Percentiles rank a stretch among this genome's conserved stretches.
Conservation (phyloP, 2,797 vertebrate genomes). For the Thalassophryne amazonica region DNA sequence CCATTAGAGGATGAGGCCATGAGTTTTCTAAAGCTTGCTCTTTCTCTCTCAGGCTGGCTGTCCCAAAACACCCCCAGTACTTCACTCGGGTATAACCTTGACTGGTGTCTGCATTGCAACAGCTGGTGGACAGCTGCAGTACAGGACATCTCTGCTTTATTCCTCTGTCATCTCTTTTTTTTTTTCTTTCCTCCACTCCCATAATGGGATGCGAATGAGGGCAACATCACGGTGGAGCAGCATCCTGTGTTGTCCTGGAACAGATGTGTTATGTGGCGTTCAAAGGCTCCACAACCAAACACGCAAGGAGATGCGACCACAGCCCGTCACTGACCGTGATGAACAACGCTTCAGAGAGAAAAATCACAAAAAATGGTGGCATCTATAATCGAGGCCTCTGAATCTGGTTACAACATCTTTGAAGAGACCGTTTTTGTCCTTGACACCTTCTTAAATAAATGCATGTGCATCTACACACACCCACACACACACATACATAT, state of each 20-base stretch:
- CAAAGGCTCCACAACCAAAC: background rate
- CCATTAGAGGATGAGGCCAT: conserved; percentile 5
- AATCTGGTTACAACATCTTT: background rate
- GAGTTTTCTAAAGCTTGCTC: conserved; percentile 3
- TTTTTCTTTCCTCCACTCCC: conserved; percentile 5
- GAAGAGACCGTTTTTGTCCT: background rate
- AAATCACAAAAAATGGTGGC: conserved; percentile 1
- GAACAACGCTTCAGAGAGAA: background rate
- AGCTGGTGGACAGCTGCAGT: conserved; percentile 39
- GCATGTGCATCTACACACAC: conserved; percentile 7
- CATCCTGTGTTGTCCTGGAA: conserved; percentile 11
- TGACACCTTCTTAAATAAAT: conserved; percentile 8
- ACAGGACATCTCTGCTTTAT: conserved; percentile 46
- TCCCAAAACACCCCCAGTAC: conserved; percentile 9
- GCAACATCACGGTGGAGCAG: conserved; percentile 6
- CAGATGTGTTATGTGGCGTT: conserved; percentile 16
- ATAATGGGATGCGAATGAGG: background rate
- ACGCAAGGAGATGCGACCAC: background rate
- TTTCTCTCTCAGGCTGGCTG: background rate
- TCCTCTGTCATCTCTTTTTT: background rate
- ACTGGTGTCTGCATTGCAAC: conserved; percentile 70
- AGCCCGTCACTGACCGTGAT: conserved; percentile 10
- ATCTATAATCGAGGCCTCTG: background rate
- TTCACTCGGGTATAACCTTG: conserved; percentile 58
- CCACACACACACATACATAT: background rate